phyloP scores from a whole-genome alignment of 2,113 vertebrate genomes.

The Elephantulus edwardii region DNA sequence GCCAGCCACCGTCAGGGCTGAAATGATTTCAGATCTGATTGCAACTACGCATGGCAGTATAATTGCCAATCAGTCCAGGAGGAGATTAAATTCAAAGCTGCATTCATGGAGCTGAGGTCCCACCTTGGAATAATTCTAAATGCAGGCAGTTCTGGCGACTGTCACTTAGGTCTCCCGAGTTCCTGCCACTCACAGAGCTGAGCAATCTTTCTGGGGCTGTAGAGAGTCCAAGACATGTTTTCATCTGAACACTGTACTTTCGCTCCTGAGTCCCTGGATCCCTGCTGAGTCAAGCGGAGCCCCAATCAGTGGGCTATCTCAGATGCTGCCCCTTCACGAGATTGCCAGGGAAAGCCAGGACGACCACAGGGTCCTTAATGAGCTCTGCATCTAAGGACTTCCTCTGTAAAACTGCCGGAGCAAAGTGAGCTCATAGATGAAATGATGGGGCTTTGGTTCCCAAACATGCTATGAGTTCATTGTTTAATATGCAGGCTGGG shows the following conservation, averaged over 20 bases:
- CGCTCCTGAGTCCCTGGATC: slow-evolving; percentile 77
- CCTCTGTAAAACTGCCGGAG: slow-evolving; percentile 54
- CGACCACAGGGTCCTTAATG: slow-evolving; percentile 78
- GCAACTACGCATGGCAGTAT: slow-evolving; percentile 67
- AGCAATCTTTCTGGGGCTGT: slow-evolving; percentile 73
- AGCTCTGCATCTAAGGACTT: slow-evolving; percentile 71
- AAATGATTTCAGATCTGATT: slow-evolving; percentile 79
- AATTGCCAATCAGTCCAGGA: slow-evolving; percentile 69
- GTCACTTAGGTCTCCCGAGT: slow-evolving; percentile 78
- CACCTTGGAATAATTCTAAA: slow-evolving; percentile 80
- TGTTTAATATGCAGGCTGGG: slow-evolving; percentile 61
- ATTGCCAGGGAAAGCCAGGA: slow-evolving; percentile 80
- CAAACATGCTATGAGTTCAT: slow-evolving; percentile 70
- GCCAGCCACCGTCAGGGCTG: slow-evolving; percentile 40
- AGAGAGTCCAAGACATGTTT: slow-evolving; percentile 75
- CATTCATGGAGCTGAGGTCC: slow-evolving; percentile 69
- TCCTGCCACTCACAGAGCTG: slow-evolving; percentile 77
- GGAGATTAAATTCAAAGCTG: slow-evolving; percentile 78
- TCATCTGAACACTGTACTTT: slow-evolving; percentile 76
- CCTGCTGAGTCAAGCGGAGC: slow-evolving; percentile 83
- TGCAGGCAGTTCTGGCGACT: slow-evolving; percentile 14
- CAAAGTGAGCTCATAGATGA: slow-evolving; percentile 71
- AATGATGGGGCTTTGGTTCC: slow-evolving; percentile 72
- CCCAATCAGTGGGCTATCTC: slow-evolving; percentile 84
- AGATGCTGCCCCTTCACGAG: slow-evolving; percentile 82